Base-by-base conservation (phyloP, 2,888 invertebrate species). In the Acleris emargana region DNA sequence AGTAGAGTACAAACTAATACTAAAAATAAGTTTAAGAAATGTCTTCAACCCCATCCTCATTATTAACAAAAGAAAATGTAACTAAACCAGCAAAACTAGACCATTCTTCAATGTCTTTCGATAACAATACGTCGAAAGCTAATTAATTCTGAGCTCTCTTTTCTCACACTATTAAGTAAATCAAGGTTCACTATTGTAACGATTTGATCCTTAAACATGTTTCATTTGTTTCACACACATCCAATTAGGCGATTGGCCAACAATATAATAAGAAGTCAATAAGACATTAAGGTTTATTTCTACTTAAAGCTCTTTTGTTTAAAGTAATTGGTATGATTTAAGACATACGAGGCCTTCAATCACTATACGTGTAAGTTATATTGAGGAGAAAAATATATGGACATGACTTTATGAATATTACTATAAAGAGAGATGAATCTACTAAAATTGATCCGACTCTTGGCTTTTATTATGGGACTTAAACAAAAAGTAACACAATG, bases 161-260 rank as follows among this genome's bases (percentile, higher is more conserved):
- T 50, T 62, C 49, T 38, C 55, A 62, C 54, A 62, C 55, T 43
- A 43, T 47, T 55, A 64, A 53, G 45, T 53, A 17, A 64, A 58
- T 53, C 64, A 58, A 64, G 53, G 45, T 58, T 22, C n/a, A 45
- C 45, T 52, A 53, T 64, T 62, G 49, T 57, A 38, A 43, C n/a
- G 50, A 17, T 38, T 9, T 38, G 38, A 38, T 55, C 51, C 62
- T 57, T 62, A 50, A 9, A 28, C 28, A 43, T 50, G 43, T 51
- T 62, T 42, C 18, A 42, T 43, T 62, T 22, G 55, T 57, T 54
- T 62, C 62, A 45, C 50, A 28, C 57, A 57, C 45, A 6, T 32
- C 9, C 22, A 38, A 47, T 61, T 61, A 54, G 16, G 11, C 22
- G 20, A 47, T 54, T 47, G 28, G 28, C 17, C n/a, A 47, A 45